These are phyloP conservation scores for Exaiptasia diaphana DNA, from an alignment of 64 coral and sea anemone genomes.

Conservation along the genomic window DNA sequence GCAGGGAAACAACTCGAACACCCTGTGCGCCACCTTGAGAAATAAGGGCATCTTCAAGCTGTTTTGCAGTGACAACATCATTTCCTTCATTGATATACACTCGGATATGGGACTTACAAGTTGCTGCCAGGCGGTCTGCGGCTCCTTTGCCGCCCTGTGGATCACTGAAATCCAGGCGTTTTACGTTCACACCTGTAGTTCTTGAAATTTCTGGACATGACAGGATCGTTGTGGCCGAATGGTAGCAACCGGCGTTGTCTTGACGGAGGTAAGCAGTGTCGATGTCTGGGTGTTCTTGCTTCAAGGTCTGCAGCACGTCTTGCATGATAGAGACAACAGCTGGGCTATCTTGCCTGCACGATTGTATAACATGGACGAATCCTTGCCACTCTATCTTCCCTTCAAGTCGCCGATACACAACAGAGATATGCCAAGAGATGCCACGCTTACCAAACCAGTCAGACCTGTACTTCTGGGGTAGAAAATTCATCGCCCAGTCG, in stretches of 20 bases:
- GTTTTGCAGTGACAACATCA: neutral
- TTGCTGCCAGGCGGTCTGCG: neutral
- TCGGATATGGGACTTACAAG: neutral
- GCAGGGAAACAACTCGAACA: neutral
- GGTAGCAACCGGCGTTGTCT: slow-evolving; percentile 14
- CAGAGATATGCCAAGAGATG: slow-evolving; percentile 4
- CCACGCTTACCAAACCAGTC: slow-evolving; percentile 17
- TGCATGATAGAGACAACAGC: slow-evolving; percentile 20
- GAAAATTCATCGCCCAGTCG: slow-evolving; percentile 7
- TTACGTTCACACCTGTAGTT: neutral
- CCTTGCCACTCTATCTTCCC: neutral
- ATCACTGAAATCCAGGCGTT: neutral
- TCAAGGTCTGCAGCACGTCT: neutral
- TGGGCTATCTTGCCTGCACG: slow-evolving; percentile 12
- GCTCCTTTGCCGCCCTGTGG: neutral
- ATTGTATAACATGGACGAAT: slow-evolving; percentile 9
- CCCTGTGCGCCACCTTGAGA: neutral
- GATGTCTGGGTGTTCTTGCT: neutral
- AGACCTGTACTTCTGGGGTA: slow-evolving; percentile 7
- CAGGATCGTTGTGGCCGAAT: neutral
- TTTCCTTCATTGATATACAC: slow-evolving; percentile 3
- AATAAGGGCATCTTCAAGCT: neutral
- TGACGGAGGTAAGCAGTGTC: neutral
- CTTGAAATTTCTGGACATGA: neutral
- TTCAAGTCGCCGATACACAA: neutral